A percentile compares a stretch with the other conserved stretches of the same genome.
phyloP scores from a whole-genome alignment of 37 sponge, comb jelly and placozoan genomes.

The Haliclona indistincta region DNA sequence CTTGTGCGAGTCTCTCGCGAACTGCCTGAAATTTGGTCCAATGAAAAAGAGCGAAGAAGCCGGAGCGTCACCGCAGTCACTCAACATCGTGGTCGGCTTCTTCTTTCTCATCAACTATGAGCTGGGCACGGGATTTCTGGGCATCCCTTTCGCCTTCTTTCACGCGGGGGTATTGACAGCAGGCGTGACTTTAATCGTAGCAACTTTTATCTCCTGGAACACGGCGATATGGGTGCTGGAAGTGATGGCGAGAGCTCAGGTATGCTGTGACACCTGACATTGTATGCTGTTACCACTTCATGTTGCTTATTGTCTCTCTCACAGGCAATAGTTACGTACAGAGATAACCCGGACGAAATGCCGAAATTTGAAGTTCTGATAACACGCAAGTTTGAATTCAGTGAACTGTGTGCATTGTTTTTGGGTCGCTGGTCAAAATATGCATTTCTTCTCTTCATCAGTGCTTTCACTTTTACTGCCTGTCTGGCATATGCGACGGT shows the following conservation, averaged over 20 bases:
- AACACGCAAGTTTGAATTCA: slow-evolving; percentile 57
- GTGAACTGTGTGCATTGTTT: slow-evolving; percentile 58
- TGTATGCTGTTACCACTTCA: too few relatives aligned
- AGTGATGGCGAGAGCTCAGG: slow-evolving; percentile 83
- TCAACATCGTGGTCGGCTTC: slow-evolving; percentile 61
- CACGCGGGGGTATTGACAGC: slow-evolving; percentile 58
- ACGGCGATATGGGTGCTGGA: slow-evolving; percentile 66
- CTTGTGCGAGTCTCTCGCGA: too few relatives aligned
- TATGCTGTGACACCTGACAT: neutral
- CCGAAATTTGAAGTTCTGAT: slow-evolving; percentile 20
- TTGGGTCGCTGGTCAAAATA: slow-evolving; percentile 36
- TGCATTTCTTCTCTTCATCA: slow-evolving; percentile 35
- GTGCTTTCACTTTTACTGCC: slow-evolving; percentile 7
- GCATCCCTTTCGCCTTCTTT: slow-evolving; percentile 76
- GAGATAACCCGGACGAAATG: too few relatives aligned
- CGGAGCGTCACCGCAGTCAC: slow-evolving; percentile 45
- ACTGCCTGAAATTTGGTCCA: too few relatives aligned
- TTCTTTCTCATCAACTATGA: slow-evolving; percentile 75
- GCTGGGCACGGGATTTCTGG: slow-evolving; percentile 77
- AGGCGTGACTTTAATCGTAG: slow-evolving; percentile 42
- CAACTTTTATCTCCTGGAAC: slow-evolving; percentile 49
- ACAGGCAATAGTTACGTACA: too few relatives aligned
- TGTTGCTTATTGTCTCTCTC: too few relatives aligned
- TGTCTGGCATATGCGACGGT: slow-evolving; percentile 44
- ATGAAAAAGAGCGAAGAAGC: neutral